phyloP scores from a whole-genome alignment of 1,140 invertebrate species.

The Popillia japonica region DNA sequence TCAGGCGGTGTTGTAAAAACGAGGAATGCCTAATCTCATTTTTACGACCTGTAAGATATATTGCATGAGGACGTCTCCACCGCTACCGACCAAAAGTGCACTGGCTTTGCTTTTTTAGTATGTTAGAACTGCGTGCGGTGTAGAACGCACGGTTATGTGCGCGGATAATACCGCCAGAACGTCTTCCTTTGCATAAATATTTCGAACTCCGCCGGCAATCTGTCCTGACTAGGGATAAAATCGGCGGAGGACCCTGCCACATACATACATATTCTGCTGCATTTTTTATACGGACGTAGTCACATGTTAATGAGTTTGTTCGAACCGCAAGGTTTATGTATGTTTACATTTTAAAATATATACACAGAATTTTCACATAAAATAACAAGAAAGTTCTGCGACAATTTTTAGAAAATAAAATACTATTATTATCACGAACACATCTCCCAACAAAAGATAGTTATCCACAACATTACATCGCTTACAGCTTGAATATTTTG shows the following conservation, averaged over 20 bases:
- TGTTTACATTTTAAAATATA: too few relatives aligned
- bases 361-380: too few relatives aligned
- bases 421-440: too few relatives aligned
- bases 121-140: constrained; percentile 13
- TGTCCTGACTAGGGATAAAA: constrained; percentile 19
- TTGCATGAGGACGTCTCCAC: constrained; percentile 5
- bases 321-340: too few relatives aligned
- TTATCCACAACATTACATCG: too few relatives aligned
- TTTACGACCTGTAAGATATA: constrained; percentile 18
- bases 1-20: constrained; percentile 25
- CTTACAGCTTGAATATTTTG: too few relatives aligned
- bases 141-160: constrained; percentile 17
- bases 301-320: too few relatives aligned
- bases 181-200: constrained; percentile 28
- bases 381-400: too few relatives aligned
- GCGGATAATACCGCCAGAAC: constrained; percentile 20
- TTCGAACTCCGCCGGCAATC: constrained; percentile 5
- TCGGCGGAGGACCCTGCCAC: neutral
- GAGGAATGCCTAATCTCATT: constrained; percentile 26
- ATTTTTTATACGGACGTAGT: constrained; percentile 8
- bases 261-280: constrained; percentile 11
- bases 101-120: constrained; percentile 22
- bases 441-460: too few relatives aligned
- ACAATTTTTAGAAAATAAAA: too few relatives aligned
- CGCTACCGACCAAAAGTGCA: neutral